Base-by-base conservation (phyloP, 2,888 invertebrate species). In the Blastobasis adustella region DNA sequence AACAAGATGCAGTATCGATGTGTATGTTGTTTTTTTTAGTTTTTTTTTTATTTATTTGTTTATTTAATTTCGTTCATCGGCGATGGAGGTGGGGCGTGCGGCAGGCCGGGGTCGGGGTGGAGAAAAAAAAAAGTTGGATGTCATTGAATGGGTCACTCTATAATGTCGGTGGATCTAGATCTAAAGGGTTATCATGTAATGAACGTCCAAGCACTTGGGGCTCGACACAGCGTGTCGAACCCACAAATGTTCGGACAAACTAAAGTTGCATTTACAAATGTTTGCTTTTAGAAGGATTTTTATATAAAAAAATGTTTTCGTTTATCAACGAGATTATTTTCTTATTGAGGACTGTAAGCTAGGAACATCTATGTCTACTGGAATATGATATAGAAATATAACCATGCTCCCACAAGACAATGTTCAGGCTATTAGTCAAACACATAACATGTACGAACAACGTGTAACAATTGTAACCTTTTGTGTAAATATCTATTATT, bases 131-230 rank as follows among this genome's bases (percentile, higher is more conserved):
- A 83, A 82, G 65, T 78, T 76, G 85, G 85, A 86, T 83, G 82
- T 87, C 85, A 87, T 84, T 86, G 90, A 90, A 90, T 67, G 81
- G 84, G 70, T 78, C 77, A 82, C 76, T 79, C 81, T 82, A 82
- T 66, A 64, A 70, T 76, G 69, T 67, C 67, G 66, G 79, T 81
- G 80, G 76, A 61, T 64, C 81, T 85, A 86, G 71, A 58, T 69
- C 82, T 83, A 83, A 67, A 65, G 67, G 77, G 73, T n/a, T n/a
- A n/a, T 58, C 60, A 61, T 59, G 60, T 60, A 50, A 40, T 45
- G 37, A 44, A 54, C 50, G 70, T 70, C 68, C 67, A 59, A 75
- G 69, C 72, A 72, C 59, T 79, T 69, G 70, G 65, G 65, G 51
- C 58, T 6, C 50, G 47, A 41, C 41, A 37, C 23, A 47, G 43